Conservation (phyloP, 2,113 vertebrate genomes). For the Brachionichthys hirsutus region DNA sequence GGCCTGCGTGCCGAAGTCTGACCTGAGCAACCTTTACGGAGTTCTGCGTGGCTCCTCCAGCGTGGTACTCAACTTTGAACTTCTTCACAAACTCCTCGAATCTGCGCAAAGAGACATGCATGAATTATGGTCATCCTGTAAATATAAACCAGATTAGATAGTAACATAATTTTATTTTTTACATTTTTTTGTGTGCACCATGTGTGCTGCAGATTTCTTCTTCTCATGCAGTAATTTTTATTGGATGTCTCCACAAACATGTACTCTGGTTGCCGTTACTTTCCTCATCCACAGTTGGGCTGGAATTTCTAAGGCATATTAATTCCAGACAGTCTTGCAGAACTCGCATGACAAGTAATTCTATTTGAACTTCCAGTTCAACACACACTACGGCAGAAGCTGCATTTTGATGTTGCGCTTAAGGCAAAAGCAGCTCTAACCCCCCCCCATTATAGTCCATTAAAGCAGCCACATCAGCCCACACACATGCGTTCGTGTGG, state of each 20-base stretch:
- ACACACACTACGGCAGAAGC: slow-evolving; percentile 26
- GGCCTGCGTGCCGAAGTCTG: no score
- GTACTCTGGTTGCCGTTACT: no score
- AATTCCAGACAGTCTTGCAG: not conserved
- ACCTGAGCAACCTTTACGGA: slow-evolving; percentile 98
- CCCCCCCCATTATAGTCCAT: slow-evolving; percentile 9
- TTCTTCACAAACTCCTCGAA: slow-evolving; percentile 96
- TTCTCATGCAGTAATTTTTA: no score
- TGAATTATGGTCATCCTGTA: no score
- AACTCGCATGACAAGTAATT: slow-evolving; percentile 4
- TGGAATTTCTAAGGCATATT: not conserved
- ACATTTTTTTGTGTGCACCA: no score
- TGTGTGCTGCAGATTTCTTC: no score
- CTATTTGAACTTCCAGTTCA: slow-evolving; percentile 7
- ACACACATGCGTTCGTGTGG: slow-evolving; percentile 11
- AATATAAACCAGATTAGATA: no score
- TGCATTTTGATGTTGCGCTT: slow-evolving; percentile 9
- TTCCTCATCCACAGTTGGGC: no score
- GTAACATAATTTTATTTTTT: no score
- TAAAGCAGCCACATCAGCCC: not conserved
- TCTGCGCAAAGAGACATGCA: slow-evolving; percentile 68
- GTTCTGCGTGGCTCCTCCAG: slow-evolving; percentile 97
- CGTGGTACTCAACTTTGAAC: slow-evolving; percentile 96
- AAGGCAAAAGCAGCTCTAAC: slow-evolving; percentile 7
- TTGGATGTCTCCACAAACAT: no score